Percentiles rank a stretch among this genome's conserved stretches.
phyloP scores from a whole-genome alignment of 2,113 vertebrate species.

The Oceanites oceanicus region DNA sequence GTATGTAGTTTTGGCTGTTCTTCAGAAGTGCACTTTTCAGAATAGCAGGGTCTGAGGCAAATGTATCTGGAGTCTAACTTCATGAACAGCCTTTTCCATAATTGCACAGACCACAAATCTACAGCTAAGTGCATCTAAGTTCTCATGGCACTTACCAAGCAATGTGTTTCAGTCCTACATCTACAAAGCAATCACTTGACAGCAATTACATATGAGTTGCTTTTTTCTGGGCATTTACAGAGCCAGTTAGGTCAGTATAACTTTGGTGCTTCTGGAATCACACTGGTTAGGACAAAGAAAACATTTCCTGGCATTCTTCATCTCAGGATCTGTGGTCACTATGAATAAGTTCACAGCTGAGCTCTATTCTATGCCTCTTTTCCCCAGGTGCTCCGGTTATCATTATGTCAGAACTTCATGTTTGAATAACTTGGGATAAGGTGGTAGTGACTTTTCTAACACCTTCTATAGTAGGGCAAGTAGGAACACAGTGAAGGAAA shows the following conservation, averaged over 20 bases:
- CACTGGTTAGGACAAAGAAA: background rate
- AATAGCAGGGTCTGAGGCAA: background rate
- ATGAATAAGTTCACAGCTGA: background rate
- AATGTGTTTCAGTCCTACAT: background rate
- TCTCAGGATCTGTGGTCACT: background rate
- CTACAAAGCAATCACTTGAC: background rate
- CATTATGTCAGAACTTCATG: background rate
- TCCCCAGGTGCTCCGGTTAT: background rate
- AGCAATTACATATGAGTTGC: background rate
- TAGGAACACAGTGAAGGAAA: background rate
- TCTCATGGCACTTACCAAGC: background rate
- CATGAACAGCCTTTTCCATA: background rate
- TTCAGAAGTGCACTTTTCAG: background rate
- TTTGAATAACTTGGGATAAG: background rate
- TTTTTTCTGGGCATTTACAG: background rate
- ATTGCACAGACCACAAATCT: background rate
- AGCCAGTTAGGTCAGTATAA: background rate
- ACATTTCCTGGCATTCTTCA: background rate
- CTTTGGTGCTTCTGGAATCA: background rate
- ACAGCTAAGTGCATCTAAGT: background rate
- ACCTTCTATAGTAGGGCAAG: background rate
- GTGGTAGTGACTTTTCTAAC: background rate
- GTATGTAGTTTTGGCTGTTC: background rate
- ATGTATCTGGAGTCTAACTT: background rate
- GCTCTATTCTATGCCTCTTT: background rate